Conservation (phyloP, 2,113 vertebrate genomes). For the Rostratula benghalensis region DNA sequence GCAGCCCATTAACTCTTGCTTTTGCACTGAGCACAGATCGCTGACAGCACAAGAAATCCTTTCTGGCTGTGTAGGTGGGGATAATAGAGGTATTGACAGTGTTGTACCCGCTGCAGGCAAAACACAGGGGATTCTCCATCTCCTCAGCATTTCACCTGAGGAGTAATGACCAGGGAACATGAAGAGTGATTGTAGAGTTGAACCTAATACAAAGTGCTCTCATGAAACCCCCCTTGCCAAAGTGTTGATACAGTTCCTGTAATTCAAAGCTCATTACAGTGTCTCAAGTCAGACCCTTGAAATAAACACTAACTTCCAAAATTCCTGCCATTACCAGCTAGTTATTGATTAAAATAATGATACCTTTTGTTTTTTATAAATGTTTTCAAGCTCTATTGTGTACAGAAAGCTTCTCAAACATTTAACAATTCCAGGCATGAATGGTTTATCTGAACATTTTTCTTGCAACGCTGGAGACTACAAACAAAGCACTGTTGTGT, state of each 20-base stretch:
- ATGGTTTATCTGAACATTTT: neutral
- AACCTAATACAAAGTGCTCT: neutral
- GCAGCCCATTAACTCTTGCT: slow-evolving; percentile 8
- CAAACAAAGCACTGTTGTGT: neutral
- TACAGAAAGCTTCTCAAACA: neutral
- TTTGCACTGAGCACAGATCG: neutral
- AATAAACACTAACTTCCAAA: neutral
- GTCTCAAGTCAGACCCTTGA: neutral
- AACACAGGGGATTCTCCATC: neutral
- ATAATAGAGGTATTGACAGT: slow-evolving; percentile 27
- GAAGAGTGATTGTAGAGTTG: neutral
- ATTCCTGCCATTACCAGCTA: neutral
- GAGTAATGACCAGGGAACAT: neutral
- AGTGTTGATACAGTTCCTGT: neutral
- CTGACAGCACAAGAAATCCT: slow-evolving; percentile 44
- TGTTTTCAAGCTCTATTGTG: neutral
- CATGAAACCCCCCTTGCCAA: neutral
- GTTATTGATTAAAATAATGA: slow-evolving; percentile 1
- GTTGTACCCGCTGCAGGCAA: slow-evolving; percentile 10
- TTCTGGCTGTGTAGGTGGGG: neutral
- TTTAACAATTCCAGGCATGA: neutral
- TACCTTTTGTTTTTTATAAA: neutral
- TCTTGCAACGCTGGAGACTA: neutral
- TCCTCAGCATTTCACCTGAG: neutral
- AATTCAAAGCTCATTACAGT: neutral